Evolutionary conservation across 2,888 invertebrate species (phyloP), one percentile per base, ranked within the genome.

Genomic region (Polydesmus complanatus): DNA sequence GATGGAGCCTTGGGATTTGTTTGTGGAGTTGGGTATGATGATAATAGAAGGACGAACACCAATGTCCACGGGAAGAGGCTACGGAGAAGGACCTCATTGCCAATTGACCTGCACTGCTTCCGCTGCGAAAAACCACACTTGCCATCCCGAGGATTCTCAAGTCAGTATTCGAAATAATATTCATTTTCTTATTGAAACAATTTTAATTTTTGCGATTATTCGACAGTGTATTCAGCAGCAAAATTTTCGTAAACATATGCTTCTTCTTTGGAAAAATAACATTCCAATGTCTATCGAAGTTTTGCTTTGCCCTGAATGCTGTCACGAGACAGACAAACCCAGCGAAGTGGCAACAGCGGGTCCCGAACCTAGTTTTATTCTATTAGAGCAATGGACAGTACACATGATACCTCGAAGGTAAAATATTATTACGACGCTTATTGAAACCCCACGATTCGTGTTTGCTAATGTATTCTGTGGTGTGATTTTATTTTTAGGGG

Each of bases 321-420:
- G 77, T 63, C 81, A 82, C 68, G 77, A 76, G 19, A 66, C 67
- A 26, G 70, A 70, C 61, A 68, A 70, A 47, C 69, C 70, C 3
- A 67, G 68, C 11, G 75, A 73, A 64, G 5, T 37, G 37, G 71
- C 71, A 56, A 68, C 71, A 3, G 67, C 69, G 3, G 64, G 66
- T 26, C 68, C 68, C 19, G 69, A 70, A 54, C 77, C 82, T 69
- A 73, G 80, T 61, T 71, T 71, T 66, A 75, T 87, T 67, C 68
- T 78, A 37, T 76, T 91, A 66, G 91, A 91, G 74, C 81, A 88
- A 67, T 91, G 91, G 91, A 85, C 83, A 64, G 82, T 90, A 72
- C 79, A 81, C 66, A 78, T 85, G 62, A 76, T 80, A 50, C 75
- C 78, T 64, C 79, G 78, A 74, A 80, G 79, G 82, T 82, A 71